Percentiles rank a stretch among this genome's conserved stretches.
These are phyloP conservation scores for Zaprionus davidi DNA, from an alignment of 1,140 invertebrate genomes.

Conservation along the genomic window DNA sequence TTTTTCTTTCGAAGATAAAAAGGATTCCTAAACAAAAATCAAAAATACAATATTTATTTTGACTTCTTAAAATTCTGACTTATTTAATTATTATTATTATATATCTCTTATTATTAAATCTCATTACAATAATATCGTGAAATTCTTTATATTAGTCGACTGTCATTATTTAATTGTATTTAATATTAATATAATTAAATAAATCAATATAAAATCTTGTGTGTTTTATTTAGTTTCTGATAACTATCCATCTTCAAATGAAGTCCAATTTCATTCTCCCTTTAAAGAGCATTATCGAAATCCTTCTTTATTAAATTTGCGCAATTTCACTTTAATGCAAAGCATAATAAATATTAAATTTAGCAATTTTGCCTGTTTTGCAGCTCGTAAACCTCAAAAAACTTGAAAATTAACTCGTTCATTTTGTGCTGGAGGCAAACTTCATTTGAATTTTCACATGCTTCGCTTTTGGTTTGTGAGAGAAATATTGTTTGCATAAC, in stretches of 20 bases:
- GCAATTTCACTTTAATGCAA: background rate
- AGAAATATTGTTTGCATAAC: slow-evolving; percentile 62
- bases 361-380: background rate
- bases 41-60: background rate
- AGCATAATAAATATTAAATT: background rate
- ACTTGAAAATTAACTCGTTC: slow-evolving; percentile 26
- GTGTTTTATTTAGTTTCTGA: too few species aligned
- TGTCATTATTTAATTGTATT: too few species aligned
- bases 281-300: background rate
- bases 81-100: background rate
- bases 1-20: too few species aligned
- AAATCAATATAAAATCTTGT: background rate
- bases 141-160: background rate
- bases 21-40: too few species aligned
- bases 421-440: slow-evolving; percentile 24
- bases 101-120: background rate
- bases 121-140: background rate
- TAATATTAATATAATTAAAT: background rate
- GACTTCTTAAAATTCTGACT: background rate
- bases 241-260: too few species aligned
- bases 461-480: slow-evolving; percentile 24
- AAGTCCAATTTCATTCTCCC: background rate
- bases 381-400: background rate
- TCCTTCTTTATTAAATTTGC: background rate
- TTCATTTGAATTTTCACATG: slow-evolving; percentile 32